Evolutionary conservation across 92 coral and sea anemone genomes (phyloP).

Genomic region (Chrysogorgia sp.): DNA sequence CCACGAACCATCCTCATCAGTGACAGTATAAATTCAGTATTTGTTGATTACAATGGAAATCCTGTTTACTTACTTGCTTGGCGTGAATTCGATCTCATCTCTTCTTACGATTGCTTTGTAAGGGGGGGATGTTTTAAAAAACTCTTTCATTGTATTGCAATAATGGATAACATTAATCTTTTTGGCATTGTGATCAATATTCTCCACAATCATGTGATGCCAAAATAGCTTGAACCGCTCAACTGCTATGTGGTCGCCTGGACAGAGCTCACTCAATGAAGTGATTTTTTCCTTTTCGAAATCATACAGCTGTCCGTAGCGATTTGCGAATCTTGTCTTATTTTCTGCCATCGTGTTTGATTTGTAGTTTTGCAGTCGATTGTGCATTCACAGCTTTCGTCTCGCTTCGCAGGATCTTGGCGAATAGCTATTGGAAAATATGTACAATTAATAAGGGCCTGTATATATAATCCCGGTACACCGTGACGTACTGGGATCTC

Average conservation of each 20-base stretch:
- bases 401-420: too few relatives aligned
- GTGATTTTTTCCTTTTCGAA: background rate
- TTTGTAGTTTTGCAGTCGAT: too few relatives aligned
- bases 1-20: background rate
- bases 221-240: background rate
- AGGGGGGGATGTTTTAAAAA: background rate
- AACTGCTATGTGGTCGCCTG: background rate
- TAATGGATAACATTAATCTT: background rate
- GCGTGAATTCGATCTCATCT: background rate
- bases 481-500: too few relatives aligned
- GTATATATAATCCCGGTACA: too few relatives aligned
- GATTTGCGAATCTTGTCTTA: too few relatives aligned
- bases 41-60: background rate
- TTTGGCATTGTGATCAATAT: background rate
- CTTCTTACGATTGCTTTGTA: background rate
- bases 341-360: too few relatives aligned
- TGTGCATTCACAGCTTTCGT: too few relatives aligned
- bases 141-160: background rate
- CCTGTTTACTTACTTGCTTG: background rate
- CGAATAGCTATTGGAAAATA: too few relatives aligned
- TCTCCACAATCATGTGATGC: conserved; percentile 9
- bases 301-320: background rate
- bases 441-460: too few relatives aligned
- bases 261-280: background rate
- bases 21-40: background rate